Percentiles rank a stretch among this genome's conserved stretches.
Evolutionary conservation across 2,113 vertebrate genomes (phyloP).

Genomic region (Brienomyrus brachyistius): DNA sequence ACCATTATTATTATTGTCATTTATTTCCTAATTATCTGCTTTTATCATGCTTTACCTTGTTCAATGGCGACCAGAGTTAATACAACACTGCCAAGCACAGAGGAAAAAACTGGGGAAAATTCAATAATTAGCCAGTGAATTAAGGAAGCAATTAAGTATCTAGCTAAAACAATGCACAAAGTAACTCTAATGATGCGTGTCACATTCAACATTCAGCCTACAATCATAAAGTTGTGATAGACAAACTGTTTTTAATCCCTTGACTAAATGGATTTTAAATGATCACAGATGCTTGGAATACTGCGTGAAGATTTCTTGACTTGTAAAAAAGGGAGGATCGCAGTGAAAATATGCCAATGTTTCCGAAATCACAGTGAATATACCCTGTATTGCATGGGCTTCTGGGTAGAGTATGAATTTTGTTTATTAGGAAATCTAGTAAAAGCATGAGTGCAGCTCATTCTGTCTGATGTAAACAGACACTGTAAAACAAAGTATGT

Average conservation of each 20-base stretch:
- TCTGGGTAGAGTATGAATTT: background rate
- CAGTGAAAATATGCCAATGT: background rate
- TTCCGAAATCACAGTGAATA: background rate
- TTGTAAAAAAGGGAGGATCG: background rate
- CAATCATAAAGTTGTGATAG: background rate
- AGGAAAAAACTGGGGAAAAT: background rate
- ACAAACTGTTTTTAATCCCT: background rate
- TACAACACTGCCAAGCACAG: background rate
- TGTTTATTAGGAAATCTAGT: background rate
- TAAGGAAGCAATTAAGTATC: background rate
- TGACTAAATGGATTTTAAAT: background rate
- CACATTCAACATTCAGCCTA: background rate
- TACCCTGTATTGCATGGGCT: background rate
- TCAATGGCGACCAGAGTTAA: background rate
- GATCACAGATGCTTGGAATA: background rate
- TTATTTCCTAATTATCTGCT: background rate
- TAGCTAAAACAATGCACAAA: background rate
- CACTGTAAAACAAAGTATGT: background rate
- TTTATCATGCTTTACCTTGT: background rate
- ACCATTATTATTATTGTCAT: background rate
- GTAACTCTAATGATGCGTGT: background rate
- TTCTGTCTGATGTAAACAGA: background rate
- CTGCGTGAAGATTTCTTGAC: background rate
- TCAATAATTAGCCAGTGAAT: background rate
- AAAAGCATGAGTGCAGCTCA: background rate